These are phyloP conservation scores for Eristalinus sepulchralis DNA, from an alignment of 2,888 invertebrate genomes.

Conservation along the genomic window DNA sequence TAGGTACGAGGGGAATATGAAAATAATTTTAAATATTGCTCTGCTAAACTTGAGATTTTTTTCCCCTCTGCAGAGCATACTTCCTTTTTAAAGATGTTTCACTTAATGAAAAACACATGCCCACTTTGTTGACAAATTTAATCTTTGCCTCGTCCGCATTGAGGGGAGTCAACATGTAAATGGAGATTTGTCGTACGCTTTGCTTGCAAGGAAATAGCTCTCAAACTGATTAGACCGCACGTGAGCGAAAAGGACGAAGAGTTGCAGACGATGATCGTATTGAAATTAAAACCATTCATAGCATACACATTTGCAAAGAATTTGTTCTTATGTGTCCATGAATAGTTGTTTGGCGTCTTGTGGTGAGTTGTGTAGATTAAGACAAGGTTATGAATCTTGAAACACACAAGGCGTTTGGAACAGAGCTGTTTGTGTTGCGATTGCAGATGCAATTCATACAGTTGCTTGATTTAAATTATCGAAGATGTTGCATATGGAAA, in stretches of 20 bases:
- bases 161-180: background rate
- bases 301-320: background rate
- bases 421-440: too few species aligned
- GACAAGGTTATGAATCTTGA: too few species aligned
- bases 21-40: conserved; percentile 14
- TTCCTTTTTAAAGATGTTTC: conserved; percentile 38
- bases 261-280: background rate
- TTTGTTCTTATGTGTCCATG: background rate
- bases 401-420: too few species aligned
- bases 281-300: background rate
- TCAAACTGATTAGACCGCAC: conserved; percentile 51
- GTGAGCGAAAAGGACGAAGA: background rate
- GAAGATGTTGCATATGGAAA: too few species aligned
- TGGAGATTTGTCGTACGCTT: conserved; percentile 14
- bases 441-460: too few species aligned
- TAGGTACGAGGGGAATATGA: background rate
- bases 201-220: conserved; percentile 27
- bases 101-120: conserved; percentile 57
- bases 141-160: conserved; percentile 3
- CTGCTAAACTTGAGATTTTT: background rate
- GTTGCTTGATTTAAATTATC: too few species aligned
- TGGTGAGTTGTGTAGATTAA: too few species aligned
- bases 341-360: too few species aligned
- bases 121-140: conserved; percentile 40
- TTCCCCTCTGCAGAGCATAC: conserved; percentile 9